Base-by-base conservation (phyloP, 2,113 vertebrate species). In the Catharus bicknelli region DNA sequence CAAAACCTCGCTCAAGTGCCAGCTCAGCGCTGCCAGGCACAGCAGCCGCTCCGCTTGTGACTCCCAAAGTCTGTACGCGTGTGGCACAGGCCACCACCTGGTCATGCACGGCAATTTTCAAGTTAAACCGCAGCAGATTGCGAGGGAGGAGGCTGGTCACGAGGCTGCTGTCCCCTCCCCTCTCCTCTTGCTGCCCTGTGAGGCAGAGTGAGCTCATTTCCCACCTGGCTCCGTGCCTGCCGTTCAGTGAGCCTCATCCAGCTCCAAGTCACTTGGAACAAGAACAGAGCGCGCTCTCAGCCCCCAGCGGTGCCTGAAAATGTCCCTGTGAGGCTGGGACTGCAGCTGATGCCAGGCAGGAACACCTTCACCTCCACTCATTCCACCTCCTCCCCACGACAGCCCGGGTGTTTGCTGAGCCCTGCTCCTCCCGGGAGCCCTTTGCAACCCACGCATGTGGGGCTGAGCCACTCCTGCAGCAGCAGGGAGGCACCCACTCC, bases 351-450 rank as follows among this genome's bases (percentile, higher is more conserved):
- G 64, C 15, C 17, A 2, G 25, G 5, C 36, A 20, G 1, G 17
- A 38, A 11, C 8, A 3, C 17, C 30, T 27, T 62, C 51, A 3
- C 22, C 25, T 5, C 8, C 55, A 0, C 18, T 42, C 51, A 8
- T 4, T 10, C 20, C 1, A 0, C 30, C 74, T 43, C n/a, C 1
- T 23, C 43, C 8, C 13, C 3, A 0, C 3, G 0, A 0, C 43
- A 10, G 47, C 38, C 26, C 5, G 14, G 26, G 25, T 3, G 50
- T 8, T 4, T 5, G 47, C 82, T 4, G 36, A 26, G 5, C 14
- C 1, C 1, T 4, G 18, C 40, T 58, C 13, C 32, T 7, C 21
- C 30, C 1, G 0, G 25, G 27, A 80, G 48, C 32, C 10, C 6
- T 5, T 2, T 3, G 47, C 43, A 54, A 72, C 48, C 36, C 3